A percentile compares a stretch with the other conserved stretches of the same genome.
Conservation (phyloP, 2,888 invertebrate species). For the Aspidiotus destructor region DNA sequence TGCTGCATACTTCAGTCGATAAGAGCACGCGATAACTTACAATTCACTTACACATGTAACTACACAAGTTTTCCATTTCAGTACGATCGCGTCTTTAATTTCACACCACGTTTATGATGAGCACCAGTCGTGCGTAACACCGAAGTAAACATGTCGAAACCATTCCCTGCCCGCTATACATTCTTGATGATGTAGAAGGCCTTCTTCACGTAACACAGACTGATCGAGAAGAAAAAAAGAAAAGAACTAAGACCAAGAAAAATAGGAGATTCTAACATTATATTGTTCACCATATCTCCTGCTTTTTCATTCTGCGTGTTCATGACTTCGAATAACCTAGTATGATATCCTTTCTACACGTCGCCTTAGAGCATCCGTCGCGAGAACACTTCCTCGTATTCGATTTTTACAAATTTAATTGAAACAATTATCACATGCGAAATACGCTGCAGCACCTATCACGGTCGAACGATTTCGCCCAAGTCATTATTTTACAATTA, state of each 20-base stretch:
- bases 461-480: conserved; percentile 1
- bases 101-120: conserved; percentile 27
- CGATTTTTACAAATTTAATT: conserved; percentile 2
- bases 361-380: neutral
- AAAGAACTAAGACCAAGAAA: neutral
- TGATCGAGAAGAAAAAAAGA: neutral
- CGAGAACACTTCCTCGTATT: conserved; percentile 10
- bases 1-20: too few relatives aligned
- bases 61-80: conserved; percentile 9
- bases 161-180: neutral
- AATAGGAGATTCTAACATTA: neutral
- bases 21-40: too few relatives aligned
- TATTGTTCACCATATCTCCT: conserved; percentile 16
- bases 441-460: neutral
- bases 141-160: conserved; percentile 18
- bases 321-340: neutral
- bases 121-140: conserved; percentile 29
- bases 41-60: neutral
- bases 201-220: too few relatives aligned
- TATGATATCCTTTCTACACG: neutral
- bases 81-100: conserved; percentile 27
- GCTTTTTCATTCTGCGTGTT: neutral
- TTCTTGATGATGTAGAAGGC: too few relatives aligned
- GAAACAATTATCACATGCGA: neutral
- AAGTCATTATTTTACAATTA: conserved; percentile 14